Base-by-base conservation (phyloP, 2,113 vertebrate species). In the Actinemys pallida region DNA sequence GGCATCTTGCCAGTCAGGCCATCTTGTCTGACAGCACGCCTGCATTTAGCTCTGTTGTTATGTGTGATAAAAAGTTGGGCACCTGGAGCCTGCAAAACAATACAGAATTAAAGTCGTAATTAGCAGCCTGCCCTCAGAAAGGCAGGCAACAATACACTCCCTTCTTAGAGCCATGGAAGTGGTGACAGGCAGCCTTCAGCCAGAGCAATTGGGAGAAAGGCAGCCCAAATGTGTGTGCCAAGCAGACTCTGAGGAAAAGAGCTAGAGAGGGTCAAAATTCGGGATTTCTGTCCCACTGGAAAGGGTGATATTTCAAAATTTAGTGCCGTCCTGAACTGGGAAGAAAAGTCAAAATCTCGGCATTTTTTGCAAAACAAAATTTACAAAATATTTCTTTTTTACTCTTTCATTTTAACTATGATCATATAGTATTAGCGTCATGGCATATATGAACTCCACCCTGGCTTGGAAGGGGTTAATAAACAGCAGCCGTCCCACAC, bases 91-190 rank as follows among this genome's bases (percentile, higher is more conserved):
- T 98, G 93, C 95, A 97, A 97, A 98, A 96, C 96, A 97, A 98
- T 98, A 98, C 96, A 96, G 96, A 98, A 98, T 97, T 98, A 98
- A 98, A 97, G 92, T 87, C 94, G 95, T 96, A 97, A 98, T 98
- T 98, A 98, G 96, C 89, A 95, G 96, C 97, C 97, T 97, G 89
- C 81, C 93, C 88, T 85, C 85, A 87, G 94, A 94, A 95, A 97
- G 85, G 79, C 93, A 94, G 91, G 95, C 95, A 96, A 90, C 92
- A 93, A 95, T 95, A 92, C 88, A 84, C 5, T 22, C 93, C 92
- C 95, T 93, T 94, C 16, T 53, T 5, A 86, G 82, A 89, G 81
- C 75, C 90, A 35, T 1, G 54, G 93, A 65, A 85, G 83, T 94
- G 84, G 93, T 95, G 59, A 97, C 90, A 59, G 88, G 89, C 90